phyloP scores from a whole-genome alignment of 2,888 invertebrate genomes.

The Endotricha flammealis region DNA sequence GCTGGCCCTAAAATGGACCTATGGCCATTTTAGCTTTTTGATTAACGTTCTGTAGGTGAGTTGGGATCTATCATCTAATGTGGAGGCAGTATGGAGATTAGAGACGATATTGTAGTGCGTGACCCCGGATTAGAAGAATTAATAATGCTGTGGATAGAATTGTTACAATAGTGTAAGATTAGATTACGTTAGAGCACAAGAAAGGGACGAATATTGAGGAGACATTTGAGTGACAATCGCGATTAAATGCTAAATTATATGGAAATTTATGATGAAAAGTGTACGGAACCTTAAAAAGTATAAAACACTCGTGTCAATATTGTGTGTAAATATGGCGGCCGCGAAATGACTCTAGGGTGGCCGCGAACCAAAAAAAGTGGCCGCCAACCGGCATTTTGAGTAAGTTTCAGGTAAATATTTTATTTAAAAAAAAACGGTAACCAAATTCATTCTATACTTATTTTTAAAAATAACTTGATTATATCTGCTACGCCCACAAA shows the following conservation, averaged over 20 bases:
- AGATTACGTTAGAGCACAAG: constrained; percentile 6
- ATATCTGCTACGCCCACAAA: constrained; percentile 12
- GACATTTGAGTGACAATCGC: too few relatives aligned
- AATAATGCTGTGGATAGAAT: constrained; percentile 8
- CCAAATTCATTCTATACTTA: constrained; percentile 8
- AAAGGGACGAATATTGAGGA: neutral
- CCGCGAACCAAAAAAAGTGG: constrained; percentile 11
- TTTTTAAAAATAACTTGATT: constrained; percentile 11
- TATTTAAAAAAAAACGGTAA: constrained; percentile 11
- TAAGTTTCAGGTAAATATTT: constrained; percentile 12
- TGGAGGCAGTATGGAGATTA: constrained; percentile 12
- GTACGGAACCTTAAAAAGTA: neutral
- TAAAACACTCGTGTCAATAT: constrained; percentile 1
- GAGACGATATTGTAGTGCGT: neutral
- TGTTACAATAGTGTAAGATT: constrained; percentile 10
- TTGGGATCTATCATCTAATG: too few relatives aligned
- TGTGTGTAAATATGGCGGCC: constrained; percentile 9
- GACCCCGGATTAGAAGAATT: constrained; percentile 2
- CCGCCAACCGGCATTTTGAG: constrained; percentile 12
- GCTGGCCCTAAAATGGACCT: too few relatives aligned
- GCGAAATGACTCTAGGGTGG: constrained; percentile 8
- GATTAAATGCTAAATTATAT: too few relatives aligned
- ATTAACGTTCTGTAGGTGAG: too few relatives aligned
- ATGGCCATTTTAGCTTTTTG: too few relatives aligned
- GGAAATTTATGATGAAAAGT: constrained; percentile 3